Evolutionary conservation across 2,797 vertebrate genomes (phyloP).

Genomic region (Dendrocincla fuliginosa): DNA sequence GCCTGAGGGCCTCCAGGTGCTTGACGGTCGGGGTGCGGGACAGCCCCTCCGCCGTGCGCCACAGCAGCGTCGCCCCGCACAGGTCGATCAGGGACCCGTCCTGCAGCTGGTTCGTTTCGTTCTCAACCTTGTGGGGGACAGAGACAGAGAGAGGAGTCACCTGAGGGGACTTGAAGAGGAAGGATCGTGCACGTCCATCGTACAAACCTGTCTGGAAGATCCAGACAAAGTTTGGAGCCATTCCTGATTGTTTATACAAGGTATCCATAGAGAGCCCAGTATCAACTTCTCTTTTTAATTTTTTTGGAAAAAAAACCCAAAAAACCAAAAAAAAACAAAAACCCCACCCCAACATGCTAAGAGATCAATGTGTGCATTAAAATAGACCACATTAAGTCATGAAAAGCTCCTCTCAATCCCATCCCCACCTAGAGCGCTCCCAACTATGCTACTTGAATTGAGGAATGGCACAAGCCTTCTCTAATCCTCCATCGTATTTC

Average conservation of each 20-base stretch:
- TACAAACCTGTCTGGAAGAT: background rate
- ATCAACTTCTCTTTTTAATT: too few species aligned
- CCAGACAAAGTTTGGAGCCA: background rate
- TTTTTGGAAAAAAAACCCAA: too few species aligned
- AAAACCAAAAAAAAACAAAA: background rate
- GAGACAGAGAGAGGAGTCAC: background rate
- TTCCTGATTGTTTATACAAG: background rate
- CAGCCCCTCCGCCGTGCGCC: conserved; percentile 96
- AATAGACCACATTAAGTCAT: background rate
- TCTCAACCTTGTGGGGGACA: conserved; percentile 83
- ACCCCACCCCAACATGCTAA: background rate
- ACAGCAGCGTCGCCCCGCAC: conserved; percentile 94
- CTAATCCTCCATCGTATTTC: background rate
- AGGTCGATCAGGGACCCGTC: conserved; percentile 97
- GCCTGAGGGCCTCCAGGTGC: conserved; percentile 95
- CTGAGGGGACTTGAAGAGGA: background rate
- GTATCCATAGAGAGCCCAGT: accelerated
- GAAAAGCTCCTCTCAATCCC: background rate
- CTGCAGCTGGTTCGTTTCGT: conserved; percentile 92
- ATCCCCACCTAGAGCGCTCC: background rate
- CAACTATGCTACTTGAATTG: background rate
- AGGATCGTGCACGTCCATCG: accelerated
- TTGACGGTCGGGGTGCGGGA: conserved; percentile 94
- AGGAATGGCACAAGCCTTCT: background rate
- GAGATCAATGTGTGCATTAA: background rate